Evolutionary conservation across 2,888 invertebrate genomes (phyloP).

Genomic region (Autographa pulchrina): DNA sequence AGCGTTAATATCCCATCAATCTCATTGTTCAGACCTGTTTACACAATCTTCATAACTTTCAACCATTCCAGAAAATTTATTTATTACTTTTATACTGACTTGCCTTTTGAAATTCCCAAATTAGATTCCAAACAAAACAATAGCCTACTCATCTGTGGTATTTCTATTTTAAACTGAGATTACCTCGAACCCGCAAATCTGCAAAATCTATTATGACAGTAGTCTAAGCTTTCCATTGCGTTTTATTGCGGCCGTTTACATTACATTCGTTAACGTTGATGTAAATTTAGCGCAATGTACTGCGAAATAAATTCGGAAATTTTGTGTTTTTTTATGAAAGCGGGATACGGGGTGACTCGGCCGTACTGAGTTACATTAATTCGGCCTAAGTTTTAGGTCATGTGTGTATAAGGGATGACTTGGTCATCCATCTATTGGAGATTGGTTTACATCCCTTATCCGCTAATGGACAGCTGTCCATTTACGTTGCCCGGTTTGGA

Average conservation of each 20-base stretch:
- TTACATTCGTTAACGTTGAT: conserved; percentile 59
- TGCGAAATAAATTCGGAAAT: conserved; percentile 55
- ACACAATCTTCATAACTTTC: conserved; percentile 62
- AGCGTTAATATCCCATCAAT: conserved; percentile 65
- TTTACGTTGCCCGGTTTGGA: conserved; percentile 54
- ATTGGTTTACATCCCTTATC: conserved; percentile 58
- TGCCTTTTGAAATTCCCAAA: conserved; percentile 32
- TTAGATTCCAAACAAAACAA: conserved; percentile 38
- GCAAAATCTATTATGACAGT: conserved; percentile 38
- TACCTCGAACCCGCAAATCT: conserved; percentile 22
- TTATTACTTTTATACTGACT: conserved; percentile 35
- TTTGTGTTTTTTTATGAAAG: conserved; percentile 54
- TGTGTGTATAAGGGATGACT: conserved; percentile 54
- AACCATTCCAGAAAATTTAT: conserved; percentile 53
- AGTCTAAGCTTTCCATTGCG: conserved; percentile 53
- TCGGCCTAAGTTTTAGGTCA: conserved; percentile 29
- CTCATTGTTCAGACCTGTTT: conserved; percentile 62
- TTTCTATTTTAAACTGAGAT: conserved; percentile 33
- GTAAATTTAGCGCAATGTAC: conserved; percentile 58
- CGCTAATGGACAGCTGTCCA: conserved; percentile 62
- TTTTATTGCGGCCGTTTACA: conserved; percentile 55
- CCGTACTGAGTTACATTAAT: conserved; percentile 31
- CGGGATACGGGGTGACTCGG: conserved; percentile 20
- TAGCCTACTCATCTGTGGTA: conserved; percentile 18
- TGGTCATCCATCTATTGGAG: conserved; percentile 57